Evolutionary conservation across 1,140 invertebrate species (phyloP).

Genomic region (Teleopsis dalmanni): DNA sequence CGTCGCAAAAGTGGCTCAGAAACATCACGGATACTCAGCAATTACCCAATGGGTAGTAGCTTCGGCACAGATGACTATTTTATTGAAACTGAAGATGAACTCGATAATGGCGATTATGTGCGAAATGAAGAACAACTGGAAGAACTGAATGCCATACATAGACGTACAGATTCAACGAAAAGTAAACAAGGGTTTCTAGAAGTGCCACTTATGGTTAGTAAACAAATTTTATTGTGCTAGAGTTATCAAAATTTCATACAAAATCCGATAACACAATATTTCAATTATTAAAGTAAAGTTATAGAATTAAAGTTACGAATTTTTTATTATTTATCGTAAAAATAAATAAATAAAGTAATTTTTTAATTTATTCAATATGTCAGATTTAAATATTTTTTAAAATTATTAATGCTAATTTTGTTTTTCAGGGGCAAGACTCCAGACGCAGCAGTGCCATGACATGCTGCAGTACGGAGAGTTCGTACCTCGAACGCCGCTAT

Average conservation of each 20-base stretch:
- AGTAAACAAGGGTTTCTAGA: conserved; percentile 44
- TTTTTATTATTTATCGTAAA: no score
- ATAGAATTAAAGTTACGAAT: no score
- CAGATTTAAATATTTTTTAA: no score
- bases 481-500: conserved; percentile 67
- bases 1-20: conserved; percentile 39
- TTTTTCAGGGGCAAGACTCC: conserved; percentile 43
- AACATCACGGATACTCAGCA: conserved; percentile 42
- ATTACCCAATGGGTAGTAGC: conserved; percentile 50
- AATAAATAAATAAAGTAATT: background rate
- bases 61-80: conserved; percentile 47
- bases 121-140: conserved; percentile 15
- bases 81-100: conserved; percentile 44
- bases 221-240: background rate
- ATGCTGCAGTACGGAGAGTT: conserved; percentile 72
- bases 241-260: no score
- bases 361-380: background rate
- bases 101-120: conserved; percentile 35
- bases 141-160: conserved; percentile 15
- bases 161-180: conserved; percentile 36
- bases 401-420: no score
- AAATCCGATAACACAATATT: no score
- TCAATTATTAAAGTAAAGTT: no score
- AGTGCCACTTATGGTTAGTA: conserved; percentile 36
- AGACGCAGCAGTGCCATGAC: conserved; percentile 69